Conservation (phyloP, 2,113 vertebrate genomes). For the Oryctolagus cuniculus region mOryCun1.1 NC_091443.1:42656501-42657000, state of each 20-base stretch:
- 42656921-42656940: conserved; percentile 53
- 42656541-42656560: conserved; percentile 63
- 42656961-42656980: conserved; percentile 43
- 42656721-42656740: neutral
- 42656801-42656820: neutral
- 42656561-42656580: conserved; percentile 74
- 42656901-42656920: conserved; percentile 43
- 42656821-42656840: neutral
- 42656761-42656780: conserved; percentile 37
- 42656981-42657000: conserved; percentile 58
- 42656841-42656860: neutral
- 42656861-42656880: neutral
- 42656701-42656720: neutral
- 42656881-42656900: neutral
- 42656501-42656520: conserved; percentile 77
- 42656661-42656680: neutral
- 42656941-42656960: conserved; percentile 35
- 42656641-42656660: conserved; percentile 23
- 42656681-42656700: conserved; percentile 7
- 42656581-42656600: conserved; percentile 70
- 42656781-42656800: neutral
- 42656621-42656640: neutral
- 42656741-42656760: conserved; percentile 37
- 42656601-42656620: conserved; percentile 41
- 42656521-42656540: conserved; percentile 65